A percentile compares a stretch with the other conserved stretches of the same genome.
Conservation (phyloP, 2,113 vertebrate species). For the Lampris incognitus region DNA sequence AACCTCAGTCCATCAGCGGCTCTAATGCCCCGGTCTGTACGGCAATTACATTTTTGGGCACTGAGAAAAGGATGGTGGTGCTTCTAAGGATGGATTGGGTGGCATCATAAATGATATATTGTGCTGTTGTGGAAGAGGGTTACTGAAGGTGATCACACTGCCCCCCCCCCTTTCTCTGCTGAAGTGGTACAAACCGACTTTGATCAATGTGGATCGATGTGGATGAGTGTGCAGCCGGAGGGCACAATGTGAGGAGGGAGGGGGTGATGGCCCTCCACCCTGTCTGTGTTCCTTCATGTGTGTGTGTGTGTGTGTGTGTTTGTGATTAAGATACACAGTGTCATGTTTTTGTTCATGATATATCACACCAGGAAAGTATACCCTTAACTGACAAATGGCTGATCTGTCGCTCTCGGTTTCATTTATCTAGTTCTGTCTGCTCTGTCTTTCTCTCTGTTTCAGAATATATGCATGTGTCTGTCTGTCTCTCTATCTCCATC, state of each 20-base stretch:
- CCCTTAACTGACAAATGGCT: constrained; percentile 48
- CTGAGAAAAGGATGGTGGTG: background rate
- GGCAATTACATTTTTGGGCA: background rate
- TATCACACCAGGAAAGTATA: constrained; percentile 45
- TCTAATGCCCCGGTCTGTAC: background rate
- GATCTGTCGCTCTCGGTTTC: background rate
- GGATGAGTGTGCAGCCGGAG: constrained; percentile 75
- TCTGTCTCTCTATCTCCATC: too few relatives aligned
- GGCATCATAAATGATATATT: background rate
- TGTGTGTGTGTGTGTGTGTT: constrained; percentile 10
- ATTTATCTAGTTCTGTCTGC: background rate
- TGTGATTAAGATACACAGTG: constrained; percentile 56
- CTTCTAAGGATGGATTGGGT: constrained; percentile 1
- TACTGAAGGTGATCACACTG: constrained; percentile 52
- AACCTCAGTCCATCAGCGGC: constrained; percentile 3
- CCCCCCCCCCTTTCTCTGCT: constrained; percentile 42
- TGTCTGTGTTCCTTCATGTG: background rate
- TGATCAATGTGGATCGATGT: constrained; percentile 75
- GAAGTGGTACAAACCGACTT: constrained; percentile 71
- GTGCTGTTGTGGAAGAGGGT: constrained; percentile 33
- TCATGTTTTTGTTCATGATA: constrained; percentile 50
- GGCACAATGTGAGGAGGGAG: constrained; percentile 37
- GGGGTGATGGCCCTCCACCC: constrained; percentile 46
- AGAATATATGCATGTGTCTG: background rate
- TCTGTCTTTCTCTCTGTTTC: background rate